These are phyloP conservation scores for Calcarius lapponicus DNA, from an alignment of 2,797 vertebrate genomes.

Conservation along the genomic window DNA sequence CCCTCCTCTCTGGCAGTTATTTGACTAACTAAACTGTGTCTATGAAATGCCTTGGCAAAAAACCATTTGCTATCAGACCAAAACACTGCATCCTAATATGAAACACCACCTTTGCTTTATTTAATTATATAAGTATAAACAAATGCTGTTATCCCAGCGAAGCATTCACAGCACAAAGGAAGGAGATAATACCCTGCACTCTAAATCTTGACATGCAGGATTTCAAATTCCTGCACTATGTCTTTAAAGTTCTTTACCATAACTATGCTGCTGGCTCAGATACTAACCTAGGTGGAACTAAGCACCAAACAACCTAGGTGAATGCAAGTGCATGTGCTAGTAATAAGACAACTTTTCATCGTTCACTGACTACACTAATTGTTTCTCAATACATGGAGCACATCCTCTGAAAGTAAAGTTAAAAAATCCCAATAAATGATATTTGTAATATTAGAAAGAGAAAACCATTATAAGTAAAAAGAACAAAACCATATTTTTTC, in stretches of 20 bases:
- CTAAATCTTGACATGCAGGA: background rate
- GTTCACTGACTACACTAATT: constrained; percentile 45
- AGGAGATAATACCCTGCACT: background rate
- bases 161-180: background rate
- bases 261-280: background rate
- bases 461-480: background rate
- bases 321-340: background rate
- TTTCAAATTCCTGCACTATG: background rate
- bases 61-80: background rate
- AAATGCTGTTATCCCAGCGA: background rate
- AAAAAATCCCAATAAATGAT: background rate
- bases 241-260: background rate
- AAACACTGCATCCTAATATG: background rate
- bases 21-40: background rate
- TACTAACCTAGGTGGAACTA: background rate
- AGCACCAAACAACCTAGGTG: background rate
- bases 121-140: background rate
- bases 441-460: background rate
- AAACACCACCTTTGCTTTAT: background rate
- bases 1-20: background rate
- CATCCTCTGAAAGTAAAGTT: background rate
- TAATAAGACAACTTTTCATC: constrained; percentile 9
- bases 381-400: constrained; percentile 29
- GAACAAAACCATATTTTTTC: background rate
- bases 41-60: background rate